Evolutionary conservation across 2,113 vertebrate species (phyloP), one percentile per base, ranked within the genome.

Genomic region (Junco hyemalis): DNA sequence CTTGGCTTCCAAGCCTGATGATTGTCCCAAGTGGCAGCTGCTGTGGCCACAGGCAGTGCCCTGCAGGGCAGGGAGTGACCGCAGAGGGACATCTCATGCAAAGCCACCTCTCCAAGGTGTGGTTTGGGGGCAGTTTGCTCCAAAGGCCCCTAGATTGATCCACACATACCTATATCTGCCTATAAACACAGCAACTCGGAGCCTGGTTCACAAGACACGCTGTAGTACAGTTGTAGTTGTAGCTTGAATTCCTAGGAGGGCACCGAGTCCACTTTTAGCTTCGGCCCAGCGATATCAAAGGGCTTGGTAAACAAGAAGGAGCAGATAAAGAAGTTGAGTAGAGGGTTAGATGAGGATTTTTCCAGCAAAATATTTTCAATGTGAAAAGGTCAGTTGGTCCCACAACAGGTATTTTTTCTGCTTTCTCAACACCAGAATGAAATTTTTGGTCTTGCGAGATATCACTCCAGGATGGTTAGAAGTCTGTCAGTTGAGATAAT

Each of bases 191-290:
- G 31, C 36, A 78, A 11, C 65, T 48, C 12, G 1, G 40, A 74
- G 86, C 20, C 10, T 21, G 50, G 9, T 14, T 84, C 33, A 33
- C 42, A 77, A 92, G 71, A 38, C n/a, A 45, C 0, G 3, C 54
- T 40, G 63, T 85, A 54, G 81, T 93, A 72, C 42, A 36, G 90
- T 60, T 84, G 92, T 92, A 64, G 92, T 64, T 81, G 66, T 57
- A 64, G 68, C 60, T 71, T 9, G 7, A 42, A 94, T 95, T 93
- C 91, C 83, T 90, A 93, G 89, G 89, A 95, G 89, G 88, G 86
- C 91, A 93, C 21, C 0, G 69, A 85, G 45, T 93, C 78, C 59
- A 54, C 87, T 64, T 91, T 86, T 91, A 91, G 60, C 69, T 78
- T 45, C 66, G 36, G 84, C 70, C 26, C 10, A 82, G 71, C 19